Conservation (phyloP, 2,888 invertebrate species). For the Melieria omissa region DNA sequence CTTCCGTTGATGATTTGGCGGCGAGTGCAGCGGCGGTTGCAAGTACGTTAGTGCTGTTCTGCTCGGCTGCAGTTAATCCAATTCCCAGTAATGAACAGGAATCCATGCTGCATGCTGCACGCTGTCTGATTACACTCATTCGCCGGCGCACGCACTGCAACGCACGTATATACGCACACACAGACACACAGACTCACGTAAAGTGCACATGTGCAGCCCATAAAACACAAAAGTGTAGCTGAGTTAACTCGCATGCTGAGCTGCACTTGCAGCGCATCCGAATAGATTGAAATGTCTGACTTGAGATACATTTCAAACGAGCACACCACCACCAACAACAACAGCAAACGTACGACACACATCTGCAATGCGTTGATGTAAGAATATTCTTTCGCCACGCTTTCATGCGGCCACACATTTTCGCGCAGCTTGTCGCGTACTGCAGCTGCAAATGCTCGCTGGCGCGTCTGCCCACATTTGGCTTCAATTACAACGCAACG, state of each 20-base stretch:
- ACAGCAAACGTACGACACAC: too few relatives aligned
- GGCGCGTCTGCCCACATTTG: constrained; percentile 5
- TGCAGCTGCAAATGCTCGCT: neutral
- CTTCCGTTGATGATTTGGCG: too few relatives aligned
- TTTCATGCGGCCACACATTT: too few relatives aligned
- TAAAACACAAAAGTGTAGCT: constrained; percentile 12
- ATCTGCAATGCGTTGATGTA: too few relatives aligned
- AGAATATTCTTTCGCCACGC: too few relatives aligned
- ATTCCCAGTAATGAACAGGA: constrained; percentile 10
- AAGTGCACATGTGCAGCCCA: constrained; percentile 16
- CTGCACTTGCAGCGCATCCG: too few relatives aligned
- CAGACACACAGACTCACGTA: neutral
- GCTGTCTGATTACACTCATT: neutral
- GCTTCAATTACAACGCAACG: constrained; percentile 19
- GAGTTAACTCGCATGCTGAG: too few relatives aligned
- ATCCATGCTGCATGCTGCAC: too few relatives aligned
- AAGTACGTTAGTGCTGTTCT: constrained; percentile 11
- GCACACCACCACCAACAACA: too few relatives aligned
- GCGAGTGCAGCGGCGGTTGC: neutral
- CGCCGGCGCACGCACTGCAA: constrained; percentile 10
- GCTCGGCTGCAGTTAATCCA: constrained; percentile 19
- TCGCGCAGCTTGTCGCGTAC: too few relatives aligned
- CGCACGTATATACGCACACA: neutral
- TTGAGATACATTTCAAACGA: too few relatives aligned
- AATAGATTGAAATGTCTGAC: too few relatives aligned